Evolutionary conservation across 2,888 invertebrate genomes (phyloP).

Genomic region (Drosophila buzzatii): DNA sequence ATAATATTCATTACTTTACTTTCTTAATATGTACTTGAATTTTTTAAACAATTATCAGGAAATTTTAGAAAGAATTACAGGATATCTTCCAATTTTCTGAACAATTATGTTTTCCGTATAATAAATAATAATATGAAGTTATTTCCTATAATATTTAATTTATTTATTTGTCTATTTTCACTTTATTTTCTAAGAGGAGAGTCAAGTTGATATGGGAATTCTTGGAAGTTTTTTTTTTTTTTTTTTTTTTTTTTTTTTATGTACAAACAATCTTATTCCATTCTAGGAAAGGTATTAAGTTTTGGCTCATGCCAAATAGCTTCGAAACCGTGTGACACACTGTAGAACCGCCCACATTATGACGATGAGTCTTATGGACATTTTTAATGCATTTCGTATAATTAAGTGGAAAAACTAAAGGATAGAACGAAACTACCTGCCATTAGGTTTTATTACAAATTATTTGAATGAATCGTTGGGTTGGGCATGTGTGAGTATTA

Average conservation of each 20-base stretch:
- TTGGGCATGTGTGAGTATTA: constrained; percentile 50
- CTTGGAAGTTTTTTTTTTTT: not conserved
- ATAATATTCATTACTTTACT: too few relatives aligned
- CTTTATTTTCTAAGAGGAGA: not conserved
- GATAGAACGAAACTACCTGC: too few relatives aligned
- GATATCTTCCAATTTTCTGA: too few relatives aligned
- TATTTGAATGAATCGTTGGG: constrained; percentile 2
- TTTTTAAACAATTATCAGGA: too few relatives aligned
- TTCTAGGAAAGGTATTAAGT: not conserved
- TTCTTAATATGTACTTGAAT: too few relatives aligned
- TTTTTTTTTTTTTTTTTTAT: too few relatives aligned
- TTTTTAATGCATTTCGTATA: not conserved
- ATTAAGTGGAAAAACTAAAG: not conserved
- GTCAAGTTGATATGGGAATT: not conserved
- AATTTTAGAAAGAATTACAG: too few relatives aligned
- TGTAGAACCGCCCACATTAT: not conserved
- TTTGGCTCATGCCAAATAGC: not conserved
- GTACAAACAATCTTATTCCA: not conserved
- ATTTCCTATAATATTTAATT: too few relatives aligned
- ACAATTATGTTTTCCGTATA: too few relatives aligned
- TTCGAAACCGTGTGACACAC: not conserved
- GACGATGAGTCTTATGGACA: not conserved
- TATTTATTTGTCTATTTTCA: not conserved
- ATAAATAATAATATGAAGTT: too few relatives aligned
- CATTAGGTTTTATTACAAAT: not conserved